Evolutionary conservation across 1,140 invertebrate species (phyloP), one percentile per base, ranked within the genome.

Genomic region (Tetramorium alpestre): DNA sequence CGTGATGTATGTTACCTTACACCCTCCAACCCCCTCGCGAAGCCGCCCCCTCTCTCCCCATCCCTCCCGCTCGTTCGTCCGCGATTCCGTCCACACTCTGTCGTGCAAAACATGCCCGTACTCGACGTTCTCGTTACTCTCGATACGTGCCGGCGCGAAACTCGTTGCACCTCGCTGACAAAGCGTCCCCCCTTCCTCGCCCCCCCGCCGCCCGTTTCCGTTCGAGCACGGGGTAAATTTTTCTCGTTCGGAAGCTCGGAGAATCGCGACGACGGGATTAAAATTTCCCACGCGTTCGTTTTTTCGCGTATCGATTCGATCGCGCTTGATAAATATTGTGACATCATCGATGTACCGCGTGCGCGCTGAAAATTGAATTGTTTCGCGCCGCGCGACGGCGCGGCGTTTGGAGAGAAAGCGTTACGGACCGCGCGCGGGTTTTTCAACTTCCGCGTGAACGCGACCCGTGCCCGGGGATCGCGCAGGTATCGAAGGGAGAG

Each of bases 1-100:
- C 91, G 92, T 94, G 93, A 94, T 93, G 91, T 93, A 94, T 89
- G 90, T 77, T 89, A 78, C 86, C 90, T 93, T 89, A 86, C 47
- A 77, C 77, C 60, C 90, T 84, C 62, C 65, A 77, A 51, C 38
- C 28, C 25, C 33, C 84, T 69, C 81, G 3, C 11, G 22, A 25
- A 41, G 38, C 7, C 41, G n/a, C 18, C 38, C 25, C 3, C 5
- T 28, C 4, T 5, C 18, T 11, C 16, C n/a, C n/a, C n/a, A n/a
- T 11, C 8, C 0, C 22, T 60, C 75, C 56, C 54, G 13, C 44
- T 25, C 69, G n/a, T 51, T 49, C 18, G 58, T 62, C n/a, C 51
- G 28, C 44, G 22, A 47, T 44, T 25, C 56, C 76, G 28, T 60
- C n/a, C 67, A 49, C 64, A 47, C 64, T 18, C 67, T 70, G 33